Conservation (phyloP, 2,113 vertebrate genomes). For the Hepsetus odoe region DNA sequence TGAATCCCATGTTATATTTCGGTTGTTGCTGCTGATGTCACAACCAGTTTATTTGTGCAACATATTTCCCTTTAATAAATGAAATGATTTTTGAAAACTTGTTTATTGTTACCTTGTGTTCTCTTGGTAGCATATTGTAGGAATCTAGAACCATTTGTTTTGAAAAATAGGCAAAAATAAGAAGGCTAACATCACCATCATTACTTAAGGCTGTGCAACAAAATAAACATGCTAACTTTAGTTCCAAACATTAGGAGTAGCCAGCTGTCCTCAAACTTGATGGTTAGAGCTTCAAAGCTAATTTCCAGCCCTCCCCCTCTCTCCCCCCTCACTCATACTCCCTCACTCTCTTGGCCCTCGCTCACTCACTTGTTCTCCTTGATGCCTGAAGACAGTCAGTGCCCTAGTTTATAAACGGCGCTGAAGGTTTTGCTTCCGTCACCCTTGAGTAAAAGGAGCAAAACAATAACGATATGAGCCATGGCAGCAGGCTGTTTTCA, state of each 20-base stretch:
- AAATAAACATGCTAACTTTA: not conserved
- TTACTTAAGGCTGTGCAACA: no score
- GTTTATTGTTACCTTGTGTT: no score
- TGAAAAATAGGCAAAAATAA: no score
- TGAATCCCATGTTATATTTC: no score
- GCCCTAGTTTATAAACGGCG: slow-evolving; percentile 67
- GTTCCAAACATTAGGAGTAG: not conserved
- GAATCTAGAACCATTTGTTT: no score
- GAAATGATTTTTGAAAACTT: no score
- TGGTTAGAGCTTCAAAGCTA: not conserved
- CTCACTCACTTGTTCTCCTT: slow-evolving; percentile 28
- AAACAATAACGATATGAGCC: slow-evolving; percentile 25
- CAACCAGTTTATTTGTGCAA: no score
- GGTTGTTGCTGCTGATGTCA: no score
- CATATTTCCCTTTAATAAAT: no score
- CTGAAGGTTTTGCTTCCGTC: slow-evolving; percentile 66
- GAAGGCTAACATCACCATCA: no score
- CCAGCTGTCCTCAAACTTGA: not conserved
- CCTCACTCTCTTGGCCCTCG: slow-evolving; percentile 1
- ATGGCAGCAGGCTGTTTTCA: slow-evolving; percentile 24
- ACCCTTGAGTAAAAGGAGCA: slow-evolving; percentile 42
- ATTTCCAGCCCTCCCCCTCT: slow-evolving; percentile 11
- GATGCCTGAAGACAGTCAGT: slow-evolving; percentile 67
- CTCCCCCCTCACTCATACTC: slow-evolving; percentile 5
- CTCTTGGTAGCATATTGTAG: no score